Base-by-base conservation (phyloP, 37 sponge, comb jelly and placozoan genomes). In the Sycon ciliatum region DNA sequence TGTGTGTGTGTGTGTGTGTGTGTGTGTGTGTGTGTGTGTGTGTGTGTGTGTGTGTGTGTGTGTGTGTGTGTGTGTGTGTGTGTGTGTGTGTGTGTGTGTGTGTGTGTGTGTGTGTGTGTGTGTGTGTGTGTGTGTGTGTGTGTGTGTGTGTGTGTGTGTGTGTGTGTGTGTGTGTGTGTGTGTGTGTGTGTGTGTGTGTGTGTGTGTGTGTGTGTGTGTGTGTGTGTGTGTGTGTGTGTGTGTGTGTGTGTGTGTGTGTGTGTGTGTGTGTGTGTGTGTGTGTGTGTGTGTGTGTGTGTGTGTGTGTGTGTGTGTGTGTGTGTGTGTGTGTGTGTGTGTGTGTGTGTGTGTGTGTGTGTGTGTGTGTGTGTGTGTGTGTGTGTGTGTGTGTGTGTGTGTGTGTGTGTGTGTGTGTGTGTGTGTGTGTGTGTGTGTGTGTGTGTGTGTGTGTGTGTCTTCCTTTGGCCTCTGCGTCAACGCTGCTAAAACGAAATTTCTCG, bases 371-470 rank as follows among this genome's bases (percentile, higher is more conserved):
- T 66, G 36, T 66, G 68, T 40, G 23, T 40, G 56, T 68, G 38
- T 66, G 32, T 75, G 66, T 63, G 42, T 67, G 49, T 30, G 52
- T 40, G 68, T 30, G 56, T 33, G 67, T 62, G 64, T 62, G 75
- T 61, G 65, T 9, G 54, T 9, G 49, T 42, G 54, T 46, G 71
- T 46, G 49, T 39, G 49, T 42, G 53, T 77, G 78, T 56, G 39
- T 77, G 70, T 77, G 70, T 63, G 78, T 69, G 63, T 28, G 62
- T 69, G 62, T 57, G 40, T 78, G 71, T 58, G 76, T 76, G 68
- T 76, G 76, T 39, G 34, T 3, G 36, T 3, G 68, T 18, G 68
- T 36, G 75, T n/a, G 18, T 5, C 11, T 11, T 11, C 42, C 18
- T 9, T 38, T 33, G 32, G 42, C 46, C 18, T 38, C 56, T 22